These are phyloP conservation scores for Syrphus vitripennis DNA, from an alignment of 2,888 invertebrate genomes.

Conservation along the genomic window DNA sequence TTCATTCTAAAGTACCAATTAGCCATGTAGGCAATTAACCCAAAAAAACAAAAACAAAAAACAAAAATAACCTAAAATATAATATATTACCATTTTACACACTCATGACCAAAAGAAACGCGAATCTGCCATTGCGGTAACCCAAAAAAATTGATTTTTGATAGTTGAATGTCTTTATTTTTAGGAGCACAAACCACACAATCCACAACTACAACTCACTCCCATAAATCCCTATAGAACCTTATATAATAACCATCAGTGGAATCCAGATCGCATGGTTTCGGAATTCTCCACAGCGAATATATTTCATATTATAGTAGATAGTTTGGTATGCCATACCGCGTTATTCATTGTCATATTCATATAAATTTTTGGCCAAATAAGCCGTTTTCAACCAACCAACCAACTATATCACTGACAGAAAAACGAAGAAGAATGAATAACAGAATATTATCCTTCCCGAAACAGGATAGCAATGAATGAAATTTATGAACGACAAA, in stretches of 20 bases:
- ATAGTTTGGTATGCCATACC: neutral
- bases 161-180: slow-evolving; percentile 64
- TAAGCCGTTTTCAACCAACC: slow-evolving; percentile 12
- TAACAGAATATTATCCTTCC: slow-evolving; percentile 45
- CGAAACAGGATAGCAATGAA: slow-evolving; percentile 32
- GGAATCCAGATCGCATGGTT: neutral
- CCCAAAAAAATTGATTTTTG: slow-evolving; percentile 67
- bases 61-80: neutral
- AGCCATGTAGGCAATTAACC: slow-evolving; percentile 47
- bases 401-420: neutral
- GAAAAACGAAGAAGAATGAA: neutral
- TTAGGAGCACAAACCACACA: slow-evolving; percentile 11
- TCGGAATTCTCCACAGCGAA: slow-evolving; percentile 18
- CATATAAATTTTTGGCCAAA: slow-evolving; percentile 37
- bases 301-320: no score
- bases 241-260: neutral
- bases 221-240: neutral
- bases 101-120: slow-evolving; percentile 57
- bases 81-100: slow-evolving; percentile 21
- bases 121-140: slow-evolving; percentile 59
- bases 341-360: slow-evolving; percentile 17
- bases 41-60: slow-evolving; percentile 10
- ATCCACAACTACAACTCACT: neutral
- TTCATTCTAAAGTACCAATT: slow-evolving; percentile 14
- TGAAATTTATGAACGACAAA: slow-evolving; percentile 62